phyloP scores from a whole-genome alignment of 2,797 vertebrate genomes.

The Denticeps clupeoides region DNA sequence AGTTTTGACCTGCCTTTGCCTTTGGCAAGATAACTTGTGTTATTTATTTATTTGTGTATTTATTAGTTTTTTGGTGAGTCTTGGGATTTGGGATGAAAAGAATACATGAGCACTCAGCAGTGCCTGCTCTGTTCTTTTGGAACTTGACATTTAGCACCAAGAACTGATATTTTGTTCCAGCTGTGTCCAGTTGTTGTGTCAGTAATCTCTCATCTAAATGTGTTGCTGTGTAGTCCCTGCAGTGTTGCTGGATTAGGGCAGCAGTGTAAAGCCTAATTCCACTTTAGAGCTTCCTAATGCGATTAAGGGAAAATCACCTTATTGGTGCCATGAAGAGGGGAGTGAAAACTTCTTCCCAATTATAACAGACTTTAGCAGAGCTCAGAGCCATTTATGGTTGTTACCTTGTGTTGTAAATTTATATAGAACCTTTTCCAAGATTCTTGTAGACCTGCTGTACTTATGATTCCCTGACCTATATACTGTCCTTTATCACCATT shows the following conservation, averaged over 20 bases:
- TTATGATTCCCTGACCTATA: not conserved
- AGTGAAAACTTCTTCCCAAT: not conserved
- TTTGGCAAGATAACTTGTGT: no score
- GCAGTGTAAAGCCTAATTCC: not conserved
- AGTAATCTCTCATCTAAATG: not conserved
- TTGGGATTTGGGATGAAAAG: no score
- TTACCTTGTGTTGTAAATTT: no score
- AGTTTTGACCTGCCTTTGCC: no score
- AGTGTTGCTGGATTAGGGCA: not conserved
- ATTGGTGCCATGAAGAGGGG: not conserved
- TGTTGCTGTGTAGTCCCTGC: not conserved
- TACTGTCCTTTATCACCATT: not conserved
- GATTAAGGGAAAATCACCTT: slow-evolving; percentile 2
- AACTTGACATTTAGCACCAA: not conserved
- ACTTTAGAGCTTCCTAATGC: not conserved
- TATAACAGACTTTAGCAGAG: no score
- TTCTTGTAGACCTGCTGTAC: no score
- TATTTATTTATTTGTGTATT: no score
- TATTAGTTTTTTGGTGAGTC: no score
- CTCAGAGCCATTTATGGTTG: no score
- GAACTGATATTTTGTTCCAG: not conserved
- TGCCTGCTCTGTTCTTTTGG: no score
- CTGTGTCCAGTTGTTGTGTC: not conserved
- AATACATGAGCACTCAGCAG: no score
- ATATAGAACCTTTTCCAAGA: no score